These are phyloP conservation scores for Melanotus villosus DNA, from an alignment of 2,888 invertebrate species.

Conservation along the genomic window DNA sequence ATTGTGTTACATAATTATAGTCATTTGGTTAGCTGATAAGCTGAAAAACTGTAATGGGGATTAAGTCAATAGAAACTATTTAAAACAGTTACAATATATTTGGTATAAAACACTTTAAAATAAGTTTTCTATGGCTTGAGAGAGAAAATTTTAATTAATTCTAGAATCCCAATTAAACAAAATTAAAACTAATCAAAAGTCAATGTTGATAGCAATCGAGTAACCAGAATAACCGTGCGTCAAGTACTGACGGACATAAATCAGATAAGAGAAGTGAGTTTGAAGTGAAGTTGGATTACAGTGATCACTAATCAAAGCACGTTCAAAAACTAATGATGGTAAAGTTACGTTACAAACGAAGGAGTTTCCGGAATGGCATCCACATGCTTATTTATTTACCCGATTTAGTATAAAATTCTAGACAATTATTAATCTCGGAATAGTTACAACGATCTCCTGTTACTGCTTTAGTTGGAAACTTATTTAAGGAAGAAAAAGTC, in stretches of 20 bases:
- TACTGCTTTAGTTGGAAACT: neutral
- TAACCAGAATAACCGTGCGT: constrained; percentile 28
- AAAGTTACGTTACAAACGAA: constrained; percentile 33
- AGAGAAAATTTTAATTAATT: too few species aligned
- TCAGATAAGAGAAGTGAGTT: constrained; percentile 44
- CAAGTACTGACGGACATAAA: constrained; percentile 39
- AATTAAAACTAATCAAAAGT: constrained; percentile 41
- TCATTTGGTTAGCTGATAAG: too few species aligned
- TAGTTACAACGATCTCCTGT: too few species aligned
- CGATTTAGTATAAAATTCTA: constrained; percentile 9
- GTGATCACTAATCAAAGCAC: constrained; percentile 46
- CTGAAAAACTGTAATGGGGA: too few species aligned
- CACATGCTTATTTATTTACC: constrained; percentile 28
- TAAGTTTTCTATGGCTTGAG: too few species aligned
- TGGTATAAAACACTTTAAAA: too few species aligned
- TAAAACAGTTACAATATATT: too few species aligned
- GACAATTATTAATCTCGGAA: constrained; percentile 15
- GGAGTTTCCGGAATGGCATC: constrained; percentile 27
- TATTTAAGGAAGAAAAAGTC: neutral
- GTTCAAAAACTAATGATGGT: constrained; percentile 44
- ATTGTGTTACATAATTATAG: too few species aligned
- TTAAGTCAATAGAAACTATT: too few species aligned
- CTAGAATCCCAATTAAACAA: constrained; percentile 36
- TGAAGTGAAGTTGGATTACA: constrained; percentile 44
- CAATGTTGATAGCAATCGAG: constrained; percentile 32